Percentiles rank a stretch among this genome's conserved stretches.
phyloP scores from a whole-genome alignment of 37 sponge, comb jelly and placozoan genomes.

The Dysidea cf. avara region DNA sequence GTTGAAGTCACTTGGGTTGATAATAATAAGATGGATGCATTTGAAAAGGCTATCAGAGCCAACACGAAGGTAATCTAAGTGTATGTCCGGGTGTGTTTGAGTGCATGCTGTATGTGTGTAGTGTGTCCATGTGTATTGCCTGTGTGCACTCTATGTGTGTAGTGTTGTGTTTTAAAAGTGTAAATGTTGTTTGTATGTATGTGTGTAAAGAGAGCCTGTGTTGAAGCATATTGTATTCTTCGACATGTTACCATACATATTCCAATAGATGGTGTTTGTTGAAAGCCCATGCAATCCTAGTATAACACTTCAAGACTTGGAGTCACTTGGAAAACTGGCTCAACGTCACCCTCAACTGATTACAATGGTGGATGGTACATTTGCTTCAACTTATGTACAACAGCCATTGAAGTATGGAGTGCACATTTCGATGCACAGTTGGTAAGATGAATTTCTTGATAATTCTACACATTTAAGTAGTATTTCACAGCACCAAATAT shows the following conservation, averaged over 20 bases:
- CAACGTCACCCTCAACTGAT: slow-evolving; percentile 33
- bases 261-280: slow-evolving; percentile 38
- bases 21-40: slow-evolving; percentile 15
- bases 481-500: slow-evolving; percentile 59
- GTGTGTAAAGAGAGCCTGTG: too few species aligned
- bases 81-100: too few species aligned
- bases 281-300: slow-evolving; percentile 51
- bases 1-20: slow-evolving; percentile 51
- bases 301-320: slow-evolving; percentile 45
- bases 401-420: slow-evolving; percentile 70
- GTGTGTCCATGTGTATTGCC: too few species aligned
- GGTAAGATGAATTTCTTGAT: slow-evolving; percentile 45
- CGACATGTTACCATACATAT: too few species aligned
- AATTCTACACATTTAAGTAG: too few species aligned
- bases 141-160: too few species aligned
- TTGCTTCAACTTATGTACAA: slow-evolving; percentile 62
- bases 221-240: too few species aligned
- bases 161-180: too few species aligned
- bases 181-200: too few species aligned
- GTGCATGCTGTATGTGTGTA: too few species aligned
- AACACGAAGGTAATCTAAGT: slow-evolving; percentile 68
- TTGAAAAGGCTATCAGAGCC: slow-evolving; percentile 36
- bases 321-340: slow-evolving; percentile 34
- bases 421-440: slow-evolving; percentile 67
- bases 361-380: slow-evolving; percentile 70